Evolutionary conservation across 2,113 vertebrate genomes (phyloP), one percentile per base, ranked within the genome.

Genomic region (Megaleporinus macrocephalus): DNA sequence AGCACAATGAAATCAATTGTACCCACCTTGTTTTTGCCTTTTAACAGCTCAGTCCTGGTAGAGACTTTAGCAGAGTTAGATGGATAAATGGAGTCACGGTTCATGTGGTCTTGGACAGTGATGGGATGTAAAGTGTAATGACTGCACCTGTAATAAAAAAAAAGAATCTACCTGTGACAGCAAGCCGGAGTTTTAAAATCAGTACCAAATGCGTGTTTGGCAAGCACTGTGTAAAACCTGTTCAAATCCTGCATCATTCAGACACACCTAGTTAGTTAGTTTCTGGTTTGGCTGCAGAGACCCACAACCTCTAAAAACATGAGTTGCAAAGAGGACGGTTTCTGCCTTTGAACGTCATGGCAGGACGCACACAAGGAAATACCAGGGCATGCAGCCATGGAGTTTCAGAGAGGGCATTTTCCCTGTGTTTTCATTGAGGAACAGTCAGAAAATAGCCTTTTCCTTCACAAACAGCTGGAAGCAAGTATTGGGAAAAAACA

Each of bases 11-110:
- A 29, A 47, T 63, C 41, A 36, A 49, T 33, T 33, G 53, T 22
- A 78, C 91, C 66, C 88, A 95, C 94, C 93, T 92, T 93, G 76
- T 92, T 94, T 88, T 89, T 93, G 27, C 84, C 87, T 85, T 93
- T 81, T 29, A 91, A 51, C 27, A 90, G 16, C 76, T 88, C 87
- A 73, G 3, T 0, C 33, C 86, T 86, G n/a, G 1, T 44, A 0
- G 61, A 78, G 65, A 93, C 82, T 49, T 89, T 79, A 44, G 94
- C 93, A 80, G 49, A 79, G 89, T 95, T 95, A 69, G 83, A 59
- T 30, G 83, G 84, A 65, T 86, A 20, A 33, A 77, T 83, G 68
- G n/a, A 24, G 5, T 27, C 69, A 3, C 75, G 24, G 16, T 62
- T 18, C 26, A 3, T 53, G 33, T 2, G 51, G 1, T 83, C 14